Conservation (phyloP, 2,888 invertebrate species). For the Aradus depressus region DNA sequence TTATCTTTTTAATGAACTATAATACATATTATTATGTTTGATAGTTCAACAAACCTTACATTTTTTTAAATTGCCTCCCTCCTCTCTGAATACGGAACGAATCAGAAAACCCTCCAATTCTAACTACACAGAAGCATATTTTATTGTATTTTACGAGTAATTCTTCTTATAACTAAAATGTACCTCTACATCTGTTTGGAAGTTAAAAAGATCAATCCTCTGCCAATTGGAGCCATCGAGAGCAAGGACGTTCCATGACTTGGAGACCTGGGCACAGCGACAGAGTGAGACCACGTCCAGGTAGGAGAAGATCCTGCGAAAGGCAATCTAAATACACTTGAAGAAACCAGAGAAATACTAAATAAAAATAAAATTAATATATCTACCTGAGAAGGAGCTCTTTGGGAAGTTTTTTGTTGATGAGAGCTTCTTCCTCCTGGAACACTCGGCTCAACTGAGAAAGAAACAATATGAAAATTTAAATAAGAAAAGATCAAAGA, state of each 20-base stretch:
- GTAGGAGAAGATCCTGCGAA: constrained; percentile 50
- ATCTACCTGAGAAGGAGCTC: constrained; percentile 71
- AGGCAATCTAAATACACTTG: constrained; percentile 41
- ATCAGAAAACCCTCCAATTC: no score
- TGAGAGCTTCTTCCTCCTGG: constrained; percentile 71
- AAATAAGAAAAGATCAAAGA: no score
- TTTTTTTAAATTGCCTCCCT: no score
- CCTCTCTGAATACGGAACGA: no score
- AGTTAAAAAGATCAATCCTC: constrained; percentile 94
- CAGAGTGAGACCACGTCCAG: constrained; percentile 70
- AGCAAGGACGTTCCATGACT: constrained; percentile 93
- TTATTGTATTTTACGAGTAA: no score
- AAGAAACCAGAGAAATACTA: not conserved
- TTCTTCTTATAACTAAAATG: no score
- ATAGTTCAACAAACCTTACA: no score
- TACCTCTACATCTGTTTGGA: constrained; percentile 97
- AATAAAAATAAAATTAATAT: not conserved
- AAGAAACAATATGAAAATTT: no score
- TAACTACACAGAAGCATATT: no score
- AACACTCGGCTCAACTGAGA: constrained; percentile 61
- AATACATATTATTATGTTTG: no score
- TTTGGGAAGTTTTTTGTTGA: constrained; percentile 92
- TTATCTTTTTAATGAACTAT: no score
- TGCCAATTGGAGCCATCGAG: constrained; percentile 99
- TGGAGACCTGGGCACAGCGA: constrained; percentile 63